phyloP scores from a whole-genome alignment of 2,888 invertebrate genomes.

The Drosophila subsilvestris region DNA sequence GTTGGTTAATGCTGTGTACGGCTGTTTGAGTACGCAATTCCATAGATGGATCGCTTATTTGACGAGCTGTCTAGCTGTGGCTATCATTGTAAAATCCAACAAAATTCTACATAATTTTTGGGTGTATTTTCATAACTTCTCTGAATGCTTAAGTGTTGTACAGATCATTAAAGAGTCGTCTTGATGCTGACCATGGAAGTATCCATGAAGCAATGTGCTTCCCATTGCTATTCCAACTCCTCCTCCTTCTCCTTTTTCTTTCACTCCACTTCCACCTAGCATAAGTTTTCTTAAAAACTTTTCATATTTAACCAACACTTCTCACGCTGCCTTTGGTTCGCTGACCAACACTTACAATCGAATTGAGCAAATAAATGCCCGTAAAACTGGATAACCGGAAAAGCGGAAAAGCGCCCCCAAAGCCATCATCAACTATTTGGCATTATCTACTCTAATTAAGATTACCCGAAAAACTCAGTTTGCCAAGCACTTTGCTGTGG shows the following conservation, averaged over 20 bases:
- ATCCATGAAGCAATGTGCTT: neutral
- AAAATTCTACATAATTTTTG: no score
- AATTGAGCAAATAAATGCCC: slow-evolving; percentile 42
- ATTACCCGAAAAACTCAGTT: slow-evolving; percentile 54
- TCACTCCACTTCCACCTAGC: neutral
- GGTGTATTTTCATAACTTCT: no score
- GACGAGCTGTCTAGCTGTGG: no score
- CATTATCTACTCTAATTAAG: slow-evolving; percentile 51
- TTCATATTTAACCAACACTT: slow-evolving; percentile 27
- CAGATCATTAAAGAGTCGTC: no score
- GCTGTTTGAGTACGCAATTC: no score
- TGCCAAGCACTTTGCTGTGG: slow-evolving; percentile 65
- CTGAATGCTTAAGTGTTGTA: no score
- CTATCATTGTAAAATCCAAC: no score
- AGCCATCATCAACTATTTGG: slow-evolving; percentile 20
- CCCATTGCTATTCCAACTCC: neutral
- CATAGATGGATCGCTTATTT: no score
- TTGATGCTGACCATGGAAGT: no score
- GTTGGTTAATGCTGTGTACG: no score
- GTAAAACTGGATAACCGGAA: no score
- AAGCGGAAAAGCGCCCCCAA: slow-evolving; percentile 27
- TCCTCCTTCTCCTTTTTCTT: slow-evolving; percentile 6
- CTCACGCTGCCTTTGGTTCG: neutral
- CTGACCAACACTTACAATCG: slow-evolving; percentile 41
- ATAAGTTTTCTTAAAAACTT: slow-evolving; percentile 24